Base-by-base conservation (phyloP, 2,113 vertebrate genomes). In the Toxostoma redivivum region DNA sequence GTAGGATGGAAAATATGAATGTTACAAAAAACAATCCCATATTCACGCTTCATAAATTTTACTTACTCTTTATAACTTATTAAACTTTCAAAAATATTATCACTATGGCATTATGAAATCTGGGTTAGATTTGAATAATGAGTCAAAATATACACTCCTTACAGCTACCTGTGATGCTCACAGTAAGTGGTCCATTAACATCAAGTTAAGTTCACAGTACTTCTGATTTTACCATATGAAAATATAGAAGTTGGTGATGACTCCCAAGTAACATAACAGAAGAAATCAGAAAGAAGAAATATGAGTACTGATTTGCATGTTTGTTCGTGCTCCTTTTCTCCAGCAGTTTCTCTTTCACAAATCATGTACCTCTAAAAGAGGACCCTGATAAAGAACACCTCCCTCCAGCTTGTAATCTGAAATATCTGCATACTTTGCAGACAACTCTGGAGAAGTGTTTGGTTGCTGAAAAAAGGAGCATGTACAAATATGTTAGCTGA, bases 81-180 rank as follows among this genome's bases (percentile, higher is more conserved):
- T 86, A 81, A 60, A n/a, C 57, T 81, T 95, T 88, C 65, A 76
- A 58, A 33, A 92, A 81, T 90, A 79, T 91, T 94, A 65, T 83
- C 37, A 33, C 33, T 37, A 70, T 88, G 47, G 9, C 72, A 80
- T 53, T 56, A 37, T 18, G 15, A 89, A 35, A 80, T 1, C n/a
- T 76, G 57, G 38, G 35, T 91, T 88, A 91, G 65, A 65, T 21
- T 33, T 65, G 37, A 83, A 83, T n/a, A 24, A 38, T n/a, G 27
- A 88, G 35, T 81, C 38, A 94, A 92, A 87, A 81, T 24, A 57
- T 27, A 33, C 33, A 54, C 17, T 66, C 13, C 61, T 84, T 62
- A 56, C 8, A 87, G 15, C 30, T 80, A 74, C 23, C 19, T 74
- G 33, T 53, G 48, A 18, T 61, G 23, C 21, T 58, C 28, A 42